Conservation (phyloP, 23 tunicate genomes). For the Diplosoma virens region DNA sequence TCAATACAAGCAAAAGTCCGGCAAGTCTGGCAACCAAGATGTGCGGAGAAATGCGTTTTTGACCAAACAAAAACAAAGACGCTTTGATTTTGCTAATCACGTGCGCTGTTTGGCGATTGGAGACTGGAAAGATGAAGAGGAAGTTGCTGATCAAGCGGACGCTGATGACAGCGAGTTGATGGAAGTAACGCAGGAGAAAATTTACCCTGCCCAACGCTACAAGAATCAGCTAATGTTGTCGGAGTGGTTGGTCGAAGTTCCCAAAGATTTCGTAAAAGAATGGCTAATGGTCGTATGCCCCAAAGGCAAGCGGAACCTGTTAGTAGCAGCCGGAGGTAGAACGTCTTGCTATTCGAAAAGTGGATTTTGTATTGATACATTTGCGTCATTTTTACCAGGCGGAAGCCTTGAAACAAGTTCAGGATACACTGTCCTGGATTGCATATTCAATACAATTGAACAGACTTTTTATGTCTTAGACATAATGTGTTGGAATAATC, state of each 20-base stretch:
- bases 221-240: constrained; percentile 88
- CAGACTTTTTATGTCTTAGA: constrained; percentile 72
- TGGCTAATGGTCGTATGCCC: constrained; percentile 87
- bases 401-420: constrained; percentile 42
- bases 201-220: constrained; percentile 54
- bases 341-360: constrained; percentile 74
- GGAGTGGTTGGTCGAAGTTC: constrained; percentile 94
- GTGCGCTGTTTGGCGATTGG: constrained; percentile 52
- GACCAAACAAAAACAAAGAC: constrained; percentile 57
- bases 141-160: constrained; percentile 37
- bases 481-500: constrained; percentile 87
- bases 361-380: constrained; percentile 70
- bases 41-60: constrained; percentile 44
- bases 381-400: constrained; percentile 68
- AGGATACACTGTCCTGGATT: constrained; percentile 80
- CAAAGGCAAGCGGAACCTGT: constrained; percentile 61
- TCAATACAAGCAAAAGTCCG: constrained; percentile 51
- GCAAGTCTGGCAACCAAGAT: constrained; percentile 43
- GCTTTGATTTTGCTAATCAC: constrained; percentile 64
- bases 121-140: constrained; percentile 66
- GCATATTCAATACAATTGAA: constrained; percentile 49
- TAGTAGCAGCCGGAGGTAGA: constrained; percentile 69
- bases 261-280: constrained; percentile 67
- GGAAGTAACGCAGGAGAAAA: constrained; percentile 38
- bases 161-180: constrained; percentile 15